These are phyloP conservation scores for Pseudopodoces humilis DNA, from an alignment of 2,113 vertebrate species.

Conservation along the genomic window DNA sequence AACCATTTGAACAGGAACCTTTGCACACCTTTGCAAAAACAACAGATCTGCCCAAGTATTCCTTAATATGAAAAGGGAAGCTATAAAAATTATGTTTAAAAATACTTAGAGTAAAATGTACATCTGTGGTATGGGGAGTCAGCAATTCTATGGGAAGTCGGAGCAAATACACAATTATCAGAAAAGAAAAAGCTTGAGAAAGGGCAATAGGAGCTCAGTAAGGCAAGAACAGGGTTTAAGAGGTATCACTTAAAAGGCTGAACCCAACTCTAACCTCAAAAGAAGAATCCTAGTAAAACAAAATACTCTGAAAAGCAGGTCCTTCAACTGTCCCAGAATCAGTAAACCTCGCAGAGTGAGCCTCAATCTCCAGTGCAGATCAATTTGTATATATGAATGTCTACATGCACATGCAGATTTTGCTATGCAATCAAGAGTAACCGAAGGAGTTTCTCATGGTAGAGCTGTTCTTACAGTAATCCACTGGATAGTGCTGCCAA, in stretches of 20 bases:
- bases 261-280: not conserved
- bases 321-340: not conserved
- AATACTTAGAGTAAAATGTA: not conserved
- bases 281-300: not conserved
- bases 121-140: not conserved
- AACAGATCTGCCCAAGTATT: not conserved
- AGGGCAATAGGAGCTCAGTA: not conserved
- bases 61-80: not conserved
- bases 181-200: not conserved
- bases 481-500: not conserved
- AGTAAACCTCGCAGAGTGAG: not conserved
- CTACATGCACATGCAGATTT: not conserved
- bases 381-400: fast-evolving
- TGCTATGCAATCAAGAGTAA: not conserved
- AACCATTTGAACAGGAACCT: not conserved
- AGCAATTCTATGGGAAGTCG: not conserved
- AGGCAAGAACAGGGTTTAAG: not conserved
- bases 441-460: not conserved
- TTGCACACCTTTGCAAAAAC: not conserved
- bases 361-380: not conserved
- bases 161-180: not conserved
- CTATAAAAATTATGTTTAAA: not conserved
- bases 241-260: not conserved
- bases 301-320: not conserved
- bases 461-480: not conserved